Base-by-base conservation (phyloP, 2,888 invertebrate species). In the Drosophila paranaensis region DNA sequence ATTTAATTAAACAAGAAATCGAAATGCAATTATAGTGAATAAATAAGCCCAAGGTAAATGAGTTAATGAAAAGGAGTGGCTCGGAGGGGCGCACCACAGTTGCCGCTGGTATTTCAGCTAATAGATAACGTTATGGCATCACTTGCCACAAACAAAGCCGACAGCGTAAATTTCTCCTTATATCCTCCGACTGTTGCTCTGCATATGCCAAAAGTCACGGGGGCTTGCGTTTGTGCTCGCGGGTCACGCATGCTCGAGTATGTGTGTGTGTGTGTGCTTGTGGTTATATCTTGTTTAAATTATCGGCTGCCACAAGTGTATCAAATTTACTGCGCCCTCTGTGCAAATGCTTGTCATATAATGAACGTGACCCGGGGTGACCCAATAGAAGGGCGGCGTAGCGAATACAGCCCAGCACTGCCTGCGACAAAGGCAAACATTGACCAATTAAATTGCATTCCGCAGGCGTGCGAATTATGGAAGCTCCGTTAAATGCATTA, bases 381-480 rank as follows among this genome's bases (percentile, higher is more conserved):
- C n/a, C 20, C 37, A 40, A 5, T 33, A 35, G 14, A 20, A 50
- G 3, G 10, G 14, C 6, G 48, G 39, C 55, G 53, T 68, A 68
- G 60, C 70, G 68, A 77, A 66, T 74, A 60, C 63, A 73, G 61
- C 42, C 35, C 66, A 58, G 55, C 16, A 6, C 11, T 6, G 16
- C 33, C 33, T 8, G 50, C 16, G 73, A 79, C 71, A 73, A 55
- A 67, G 74, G 62, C 72, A 74, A 85, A 79, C 73, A 75, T 69
- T 74, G 73, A 74, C 68, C 88, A 88, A 85, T 85, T 89, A 88
- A 89, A 85, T 88, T 85, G 88, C 82, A 89, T 77, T 79, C 71
- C 71, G 67, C 54, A 43, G 68, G 64, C 69, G 66, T 68, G 72
- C 86, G 64, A 89, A 88, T 88, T 89, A 85, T 85, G 80, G 74